Percentiles rank a stretch among this genome's conserved stretches.
Conservation (phyloP, 2,888 invertebrate genomes). For the Pimpla rufipes region DNA sequence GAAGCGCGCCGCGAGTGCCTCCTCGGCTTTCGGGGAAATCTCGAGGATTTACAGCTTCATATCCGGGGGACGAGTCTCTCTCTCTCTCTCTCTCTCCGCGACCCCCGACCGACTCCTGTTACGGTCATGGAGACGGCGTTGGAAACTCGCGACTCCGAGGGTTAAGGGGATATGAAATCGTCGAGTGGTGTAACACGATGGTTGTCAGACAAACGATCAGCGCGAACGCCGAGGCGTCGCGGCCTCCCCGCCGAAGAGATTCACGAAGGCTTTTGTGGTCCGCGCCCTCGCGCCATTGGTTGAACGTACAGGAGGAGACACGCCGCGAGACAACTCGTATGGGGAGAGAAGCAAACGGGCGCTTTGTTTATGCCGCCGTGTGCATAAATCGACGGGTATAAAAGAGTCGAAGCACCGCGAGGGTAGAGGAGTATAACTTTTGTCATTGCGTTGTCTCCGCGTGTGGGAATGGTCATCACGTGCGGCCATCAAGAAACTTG, state of each 20-base stretch:
- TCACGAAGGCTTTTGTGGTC: conserved; percentile 33
- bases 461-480: conserved; percentile 54
- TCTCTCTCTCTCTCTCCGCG: conserved; percentile 29
- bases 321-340: conserved; percentile 14
- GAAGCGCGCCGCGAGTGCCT: conserved; percentile 20
- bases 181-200: conserved; percentile 38
- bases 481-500: conserved; percentile 42
- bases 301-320: not conserved
- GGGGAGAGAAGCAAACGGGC: conserved; percentile 21
- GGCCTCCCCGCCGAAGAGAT: not conserved
- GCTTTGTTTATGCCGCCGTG: conserved; percentile 28
- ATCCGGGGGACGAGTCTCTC: conserved; percentile 39
- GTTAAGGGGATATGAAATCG: conserved; percentile 62
- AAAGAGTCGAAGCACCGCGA: conserved; percentile 17
- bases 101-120: conserved; percentile 40
- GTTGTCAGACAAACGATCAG: conserved; percentile 36
- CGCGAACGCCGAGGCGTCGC: not conserved
- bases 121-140: not conserved
- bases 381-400: conserved; percentile 28
- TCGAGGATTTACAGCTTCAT: conserved; percentile 63
- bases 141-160: conserved; percentile 36
- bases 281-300: conserved; percentile 31
- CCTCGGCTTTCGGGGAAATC: conserved; percentile 63
- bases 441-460: not conserved
- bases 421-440: conserved; percentile 25